Conservation (phyloP, 1,140 invertebrate species). For the Halesus radiatus region DNA sequence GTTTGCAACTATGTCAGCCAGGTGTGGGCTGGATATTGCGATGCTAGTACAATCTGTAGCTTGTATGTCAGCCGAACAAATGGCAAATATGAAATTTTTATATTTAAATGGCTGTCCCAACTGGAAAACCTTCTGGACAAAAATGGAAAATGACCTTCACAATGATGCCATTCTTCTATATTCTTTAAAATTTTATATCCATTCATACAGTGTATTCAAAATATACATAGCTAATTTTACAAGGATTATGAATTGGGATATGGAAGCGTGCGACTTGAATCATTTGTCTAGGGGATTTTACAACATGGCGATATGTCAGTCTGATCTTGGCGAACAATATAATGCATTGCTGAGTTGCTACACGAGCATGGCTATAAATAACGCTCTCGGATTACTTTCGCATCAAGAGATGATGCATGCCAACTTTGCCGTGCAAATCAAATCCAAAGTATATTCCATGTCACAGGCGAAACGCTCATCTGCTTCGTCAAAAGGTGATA, state of each 20-base stretch:
- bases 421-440: conserved; percentile 44
- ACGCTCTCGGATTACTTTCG: neutral
- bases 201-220: conserved; percentile 32
- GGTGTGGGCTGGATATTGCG: conserved; percentile 29
- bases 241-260: conserved; percentile 27
- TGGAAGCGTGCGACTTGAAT: conserved; percentile 18
- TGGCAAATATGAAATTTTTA: conserved; percentile 26
- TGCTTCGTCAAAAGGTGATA: conserved; percentile 5
- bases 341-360: conserved; percentile 48
- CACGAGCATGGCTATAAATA: conserved; percentile 43
- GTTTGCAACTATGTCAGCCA: conserved; percentile 37
- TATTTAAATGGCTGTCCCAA: conserved; percentile 39
- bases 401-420: conserved; percentile 4
- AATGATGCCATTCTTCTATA: conserved; percentile 48
- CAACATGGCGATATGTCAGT: conserved; percentile 51
- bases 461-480: conserved; percentile 4
- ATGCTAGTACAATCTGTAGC: neutral
- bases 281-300: conserved; percentile 46
- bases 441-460: conserved; percentile 39
- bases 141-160: conserved; percentile 44
- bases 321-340: conserved; percentile 38
- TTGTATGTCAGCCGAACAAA: conserved; percentile 8
- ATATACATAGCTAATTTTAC: conserved; percentile 30
- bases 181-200: conserved; percentile 13
- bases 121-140: conserved; percentile 46